Percentiles rank a stretch among this genome's conserved stretches.
Conservation (phyloP, 1,140 invertebrate species). For the Caenorhabditis tropicalis region DNA sequence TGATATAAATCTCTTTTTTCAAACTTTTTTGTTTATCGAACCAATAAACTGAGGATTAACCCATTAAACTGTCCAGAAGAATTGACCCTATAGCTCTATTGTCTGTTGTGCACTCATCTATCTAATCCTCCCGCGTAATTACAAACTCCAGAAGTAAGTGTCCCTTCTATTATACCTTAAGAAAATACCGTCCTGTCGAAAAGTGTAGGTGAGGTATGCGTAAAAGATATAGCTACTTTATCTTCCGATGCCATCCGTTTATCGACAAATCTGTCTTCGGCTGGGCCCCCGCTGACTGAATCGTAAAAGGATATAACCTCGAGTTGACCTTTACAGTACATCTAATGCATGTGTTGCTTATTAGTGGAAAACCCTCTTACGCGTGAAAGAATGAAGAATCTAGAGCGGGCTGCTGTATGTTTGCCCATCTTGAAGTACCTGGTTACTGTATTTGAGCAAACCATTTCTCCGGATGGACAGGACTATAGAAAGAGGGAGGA, state of each 20-base stretch:
- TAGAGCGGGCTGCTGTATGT: not conserved
- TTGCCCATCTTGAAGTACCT: constrained; percentile 19
- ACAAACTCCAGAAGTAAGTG: not conserved
- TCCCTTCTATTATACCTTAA: not conserved
- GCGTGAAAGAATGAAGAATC: not conserved
- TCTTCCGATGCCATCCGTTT: constrained; percentile 33
- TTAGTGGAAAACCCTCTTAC: not conserved
- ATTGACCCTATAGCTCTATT: not conserved
- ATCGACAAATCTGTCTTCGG: constrained; percentile 22
- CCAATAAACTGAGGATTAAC: not conserved
- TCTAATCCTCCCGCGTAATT: constrained; percentile 36
- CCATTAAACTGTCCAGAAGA: not conserved
- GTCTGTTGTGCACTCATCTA: constrained; percentile 21
- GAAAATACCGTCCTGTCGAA: not conserved
- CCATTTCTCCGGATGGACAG: constrained; percentile 16
- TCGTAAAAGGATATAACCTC: constrained; percentile 38
- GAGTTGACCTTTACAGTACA: constrained; percentile 23
- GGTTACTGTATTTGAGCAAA: constrained; percentile 27
- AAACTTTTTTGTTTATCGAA: not conserved
- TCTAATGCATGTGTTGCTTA: constrained; percentile 18
- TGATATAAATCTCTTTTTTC: not conserved
- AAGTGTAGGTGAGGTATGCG: not conserved
- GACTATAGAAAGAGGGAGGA: not conserved
- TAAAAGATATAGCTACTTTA: constrained; percentile 33
- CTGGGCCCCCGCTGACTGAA: not conserved